Evolutionary conservation across 2,113 vertebrate species (phyloP).

Genomic region (Edolisoma coerulescens): DNA sequence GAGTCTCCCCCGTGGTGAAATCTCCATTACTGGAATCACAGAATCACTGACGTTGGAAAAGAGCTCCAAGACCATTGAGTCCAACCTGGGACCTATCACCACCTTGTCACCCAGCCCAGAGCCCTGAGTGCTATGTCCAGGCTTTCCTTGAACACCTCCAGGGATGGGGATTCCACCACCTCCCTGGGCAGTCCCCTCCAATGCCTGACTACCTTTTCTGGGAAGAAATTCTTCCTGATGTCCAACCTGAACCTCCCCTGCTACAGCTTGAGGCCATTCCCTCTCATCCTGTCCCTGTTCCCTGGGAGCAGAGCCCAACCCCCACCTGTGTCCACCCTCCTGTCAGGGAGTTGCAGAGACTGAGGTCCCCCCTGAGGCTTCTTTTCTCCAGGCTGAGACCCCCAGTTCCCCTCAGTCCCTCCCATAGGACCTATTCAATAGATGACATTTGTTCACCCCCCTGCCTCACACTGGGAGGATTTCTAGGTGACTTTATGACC

Average conservation of each 20-base stretch:
- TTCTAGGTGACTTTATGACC: not conserved
- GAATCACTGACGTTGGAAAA: not conserved
- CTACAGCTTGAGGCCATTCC: fast-evolving
- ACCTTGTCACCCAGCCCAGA: not conserved
- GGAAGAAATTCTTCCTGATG: not conserved
- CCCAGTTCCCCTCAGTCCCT: not conserved
- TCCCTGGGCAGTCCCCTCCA: not conserved
- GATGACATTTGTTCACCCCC: not conserved
- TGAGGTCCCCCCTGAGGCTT: not conserved
- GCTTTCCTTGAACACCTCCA: not conserved
- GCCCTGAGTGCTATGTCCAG: not conserved
- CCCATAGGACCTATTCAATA: not conserved
- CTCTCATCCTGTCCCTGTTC: not conserved
- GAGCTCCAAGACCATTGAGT: not conserved
- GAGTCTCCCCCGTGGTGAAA: not conserved
- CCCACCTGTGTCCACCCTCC: not conserved
- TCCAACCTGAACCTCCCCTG: not conserved
- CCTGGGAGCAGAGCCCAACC: not conserved
- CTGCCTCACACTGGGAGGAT: fast-evolving
- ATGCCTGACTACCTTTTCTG: not conserved
- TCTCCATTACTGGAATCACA: not conserved
- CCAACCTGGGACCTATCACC: not conserved
- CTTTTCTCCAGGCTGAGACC: not conserved
- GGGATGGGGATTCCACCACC: not conserved
- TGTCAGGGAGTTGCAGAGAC: not conserved